Evolutionary conservation across 1,140 invertebrate species (phyloP).

Genomic region (Drosophila azteca): DNA sequence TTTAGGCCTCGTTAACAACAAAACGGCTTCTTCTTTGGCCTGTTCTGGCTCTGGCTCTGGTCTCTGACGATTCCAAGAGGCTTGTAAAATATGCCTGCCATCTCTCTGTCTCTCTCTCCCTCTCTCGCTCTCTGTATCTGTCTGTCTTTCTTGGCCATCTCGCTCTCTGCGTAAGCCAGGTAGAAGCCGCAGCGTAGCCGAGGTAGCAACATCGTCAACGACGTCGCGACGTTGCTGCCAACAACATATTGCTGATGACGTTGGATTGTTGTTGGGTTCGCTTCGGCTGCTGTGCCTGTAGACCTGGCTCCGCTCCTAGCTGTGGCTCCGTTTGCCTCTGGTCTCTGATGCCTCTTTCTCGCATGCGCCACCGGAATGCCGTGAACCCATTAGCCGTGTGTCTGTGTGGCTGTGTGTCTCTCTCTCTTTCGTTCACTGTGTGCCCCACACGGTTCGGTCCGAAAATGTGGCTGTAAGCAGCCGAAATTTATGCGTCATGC

Average conservation of each 20-base stretch:
- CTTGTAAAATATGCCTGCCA: slow-evolving; percentile 44
- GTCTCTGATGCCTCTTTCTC: slow-evolving; percentile 26
- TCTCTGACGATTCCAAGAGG: slow-evolving; percentile 23
- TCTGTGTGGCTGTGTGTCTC: slow-evolving; percentile 30
- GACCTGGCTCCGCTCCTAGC: slow-evolving; percentile 44
- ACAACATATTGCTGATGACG: slow-evolving; percentile 74
- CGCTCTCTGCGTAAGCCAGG: slow-evolving; percentile 81
- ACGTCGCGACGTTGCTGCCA: slow-evolving; percentile 47
- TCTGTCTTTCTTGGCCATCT: slow-evolving; percentile 27
- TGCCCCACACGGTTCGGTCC: no score
- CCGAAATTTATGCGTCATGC: slow-evolving; percentile 79
- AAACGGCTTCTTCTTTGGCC: slow-evolving; percentile 71
- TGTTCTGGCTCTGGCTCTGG: slow-evolving; percentile 43
- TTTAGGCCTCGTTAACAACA: slow-evolving; percentile 80
- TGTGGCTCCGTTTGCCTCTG: slow-evolving; percentile 7
- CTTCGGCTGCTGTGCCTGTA: slow-evolving; percentile 24
- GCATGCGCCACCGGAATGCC: slow-evolving; percentile 80
- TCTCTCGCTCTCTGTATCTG: slow-evolving; percentile 11
- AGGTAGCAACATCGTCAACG: slow-evolving; percentile 75
- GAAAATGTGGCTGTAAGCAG: slow-evolving; percentile 55
- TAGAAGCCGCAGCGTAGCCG: slow-evolving; percentile 79
- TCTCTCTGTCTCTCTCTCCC: slow-evolving; percentile 10
- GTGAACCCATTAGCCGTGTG: slow-evolving; percentile 76
- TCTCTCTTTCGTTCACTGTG: slow-evolving; percentile 28
- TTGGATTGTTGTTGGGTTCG: slow-evolving; percentile 45